phyloP scores from a whole-genome alignment of 2,797 vertebrate species.

The Malurus leucopterus region DNA sequence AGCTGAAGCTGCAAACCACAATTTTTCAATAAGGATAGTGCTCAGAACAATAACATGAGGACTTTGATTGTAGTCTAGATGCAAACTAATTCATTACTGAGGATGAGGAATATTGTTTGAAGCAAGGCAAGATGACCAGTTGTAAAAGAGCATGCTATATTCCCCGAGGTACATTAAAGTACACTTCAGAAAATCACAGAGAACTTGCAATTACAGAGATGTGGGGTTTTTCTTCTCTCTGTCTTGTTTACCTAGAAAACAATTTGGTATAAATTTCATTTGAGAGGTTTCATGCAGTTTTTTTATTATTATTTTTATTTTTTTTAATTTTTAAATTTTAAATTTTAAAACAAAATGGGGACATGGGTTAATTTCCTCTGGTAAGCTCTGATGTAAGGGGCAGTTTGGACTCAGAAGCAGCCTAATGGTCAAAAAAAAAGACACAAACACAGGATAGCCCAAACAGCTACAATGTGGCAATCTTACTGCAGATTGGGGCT shows the following conservation, averaged over 20 bases:
- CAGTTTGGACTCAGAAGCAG: not conserved
- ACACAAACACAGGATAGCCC: not conserved
- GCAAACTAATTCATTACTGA: not conserved
- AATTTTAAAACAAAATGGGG: not conserved
- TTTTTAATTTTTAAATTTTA: no score
- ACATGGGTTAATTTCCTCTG: not conserved
- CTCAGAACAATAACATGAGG: not conserved
- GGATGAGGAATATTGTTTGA: not conserved
- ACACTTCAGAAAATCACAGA: not conserved
- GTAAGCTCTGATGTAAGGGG: not conserved
- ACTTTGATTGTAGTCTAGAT: not conserved
- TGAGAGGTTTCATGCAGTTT: not conserved
- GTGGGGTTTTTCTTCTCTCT: not conserved
- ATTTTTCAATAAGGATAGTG: not conserved
- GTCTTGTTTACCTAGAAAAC: not conserved
- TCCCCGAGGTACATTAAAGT: not conserved
- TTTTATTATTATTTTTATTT: not conserved
- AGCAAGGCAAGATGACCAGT: not conserved
- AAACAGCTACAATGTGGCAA: accelerated
- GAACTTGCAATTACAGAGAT: not conserved
- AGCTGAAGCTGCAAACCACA: not conserved
- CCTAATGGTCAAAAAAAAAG: not conserved
- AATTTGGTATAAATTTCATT: not conserved
- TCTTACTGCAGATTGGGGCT: not conserved
- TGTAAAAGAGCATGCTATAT: not conserved